Percentiles rank a stretch among this genome's conserved stretches.
Evolutionary conservation across 1,140 invertebrate species (phyloP).

Genomic region (Scylla paramamosain): DNA sequence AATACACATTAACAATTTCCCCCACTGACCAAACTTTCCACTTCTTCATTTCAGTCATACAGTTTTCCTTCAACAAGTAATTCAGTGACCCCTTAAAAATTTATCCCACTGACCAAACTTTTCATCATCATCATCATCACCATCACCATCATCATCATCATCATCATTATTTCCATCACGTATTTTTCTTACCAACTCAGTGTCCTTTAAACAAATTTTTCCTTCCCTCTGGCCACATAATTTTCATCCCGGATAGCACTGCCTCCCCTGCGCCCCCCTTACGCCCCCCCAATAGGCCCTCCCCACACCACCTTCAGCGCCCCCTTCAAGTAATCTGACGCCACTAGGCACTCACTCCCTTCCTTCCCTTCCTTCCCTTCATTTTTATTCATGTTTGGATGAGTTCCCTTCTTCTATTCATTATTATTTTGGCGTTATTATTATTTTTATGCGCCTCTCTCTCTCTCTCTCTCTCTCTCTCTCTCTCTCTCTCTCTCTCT

Average conservation of each 20-base stretch:
- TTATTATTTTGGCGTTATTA: background rate
- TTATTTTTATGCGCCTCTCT: background rate
- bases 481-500: background rate
- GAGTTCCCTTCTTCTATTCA: background rate
- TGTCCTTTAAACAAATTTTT: background rate
- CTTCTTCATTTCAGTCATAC: no score
- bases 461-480: background rate
- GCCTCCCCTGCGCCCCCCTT: no score
- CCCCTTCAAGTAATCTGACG: background rate
- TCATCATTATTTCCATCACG: background rate
- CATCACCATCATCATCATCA: no score
- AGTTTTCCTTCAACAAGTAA: no score
- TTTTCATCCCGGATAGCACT: background rate
- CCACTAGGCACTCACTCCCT: background rate
- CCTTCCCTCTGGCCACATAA: background rate
- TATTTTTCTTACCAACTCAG: background rate
- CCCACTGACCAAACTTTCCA: no score
- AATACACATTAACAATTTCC: no score
- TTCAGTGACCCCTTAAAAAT: no score
- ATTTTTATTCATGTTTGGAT: background rate
- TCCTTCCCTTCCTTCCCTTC: background rate
- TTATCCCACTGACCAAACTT: no score
- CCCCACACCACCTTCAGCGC: no score
- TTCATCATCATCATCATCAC: no score
- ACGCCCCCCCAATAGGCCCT: background rate